phyloP scores from a whole-genome alignment of 2,797 vertebrate genomes.

The Acropternis orthonyx region DNA sequence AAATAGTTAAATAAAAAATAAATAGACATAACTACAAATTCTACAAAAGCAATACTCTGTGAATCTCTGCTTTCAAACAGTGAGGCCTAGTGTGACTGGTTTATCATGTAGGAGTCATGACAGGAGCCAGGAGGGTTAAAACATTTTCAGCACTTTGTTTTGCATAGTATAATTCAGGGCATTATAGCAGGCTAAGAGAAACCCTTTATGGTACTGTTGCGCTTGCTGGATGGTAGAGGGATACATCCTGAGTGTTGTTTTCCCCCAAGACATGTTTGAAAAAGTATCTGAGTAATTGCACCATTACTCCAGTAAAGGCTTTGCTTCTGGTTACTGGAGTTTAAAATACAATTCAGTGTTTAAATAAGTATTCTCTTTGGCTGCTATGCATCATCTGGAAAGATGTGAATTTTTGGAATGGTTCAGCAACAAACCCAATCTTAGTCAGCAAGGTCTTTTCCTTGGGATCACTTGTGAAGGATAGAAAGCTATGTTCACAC shows the following conservation, averaged over 20 bases:
- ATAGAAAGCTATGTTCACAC: slow-evolving; percentile 35
- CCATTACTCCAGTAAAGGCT: background rate
- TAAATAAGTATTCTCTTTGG: background rate
- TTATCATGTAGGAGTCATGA: background rate
- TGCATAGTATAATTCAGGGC: background rate
- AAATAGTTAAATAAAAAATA: background rate
- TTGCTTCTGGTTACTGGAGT: background rate
- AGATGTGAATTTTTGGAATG: background rate
- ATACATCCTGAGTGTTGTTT: background rate
- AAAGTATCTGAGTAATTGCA: background rate
- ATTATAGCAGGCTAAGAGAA: background rate
- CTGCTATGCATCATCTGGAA: background rate
- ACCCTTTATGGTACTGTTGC: background rate
- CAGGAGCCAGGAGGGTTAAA: slow-evolving; percentile 50
- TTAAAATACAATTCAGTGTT: background rate
- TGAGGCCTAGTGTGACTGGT: background rate
- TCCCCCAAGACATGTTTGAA: background rate
- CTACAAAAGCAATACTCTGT: background rate
- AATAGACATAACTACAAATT: background rate
- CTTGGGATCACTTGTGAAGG: background rate
- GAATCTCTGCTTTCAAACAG: slow-evolving; percentile 38
- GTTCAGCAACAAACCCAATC: background rate
- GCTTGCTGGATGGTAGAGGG: background rate
- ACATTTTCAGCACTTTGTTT: slow-evolving; percentile 7
- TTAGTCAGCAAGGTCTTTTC: slow-evolving; percentile 10